Conservation (phyloP, 2,113 vertebrate species). For the Myrmecophaga tridactyla region DNA sequence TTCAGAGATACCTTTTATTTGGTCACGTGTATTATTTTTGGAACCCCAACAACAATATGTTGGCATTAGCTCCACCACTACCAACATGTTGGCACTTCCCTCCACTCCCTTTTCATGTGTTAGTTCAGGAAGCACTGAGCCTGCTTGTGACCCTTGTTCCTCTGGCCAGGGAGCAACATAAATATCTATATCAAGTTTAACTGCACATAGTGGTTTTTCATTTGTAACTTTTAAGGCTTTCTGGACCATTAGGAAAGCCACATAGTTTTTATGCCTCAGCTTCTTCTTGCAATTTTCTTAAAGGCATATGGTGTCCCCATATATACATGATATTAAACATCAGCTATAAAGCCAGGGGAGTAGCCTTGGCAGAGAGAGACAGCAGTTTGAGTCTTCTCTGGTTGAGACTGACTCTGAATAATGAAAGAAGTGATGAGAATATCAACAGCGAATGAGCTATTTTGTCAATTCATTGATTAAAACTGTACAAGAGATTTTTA, state of each 20-base stretch:
- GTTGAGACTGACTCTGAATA: background rate
- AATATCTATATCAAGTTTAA: background rate
- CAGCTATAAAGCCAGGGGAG: background rate
- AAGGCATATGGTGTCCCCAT: background rate
- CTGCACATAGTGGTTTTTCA: background rate
- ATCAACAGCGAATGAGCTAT: background rate
- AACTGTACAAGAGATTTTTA: background rate
- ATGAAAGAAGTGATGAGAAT: constrained; percentile 11
- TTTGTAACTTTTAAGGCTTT: constrained; percentile 27
- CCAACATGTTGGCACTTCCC: background rate
- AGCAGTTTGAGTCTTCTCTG: background rate
- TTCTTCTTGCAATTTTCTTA: background rate
- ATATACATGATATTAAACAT: background rate
- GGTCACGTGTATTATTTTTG: background rate
- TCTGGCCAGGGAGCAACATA: background rate
- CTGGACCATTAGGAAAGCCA: background rate
- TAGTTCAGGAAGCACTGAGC: background rate
- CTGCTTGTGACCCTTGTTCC: background rate
- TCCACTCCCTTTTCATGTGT: background rate
- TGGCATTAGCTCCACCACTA: background rate
- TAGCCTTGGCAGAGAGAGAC: background rate
- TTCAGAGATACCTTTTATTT: background rate
- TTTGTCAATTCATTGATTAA: constrained; percentile 48
- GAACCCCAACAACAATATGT: background rate
- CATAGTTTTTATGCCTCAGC: background rate